Evolutionary conservation across 2,797 vertebrate species (phyloP).

Genomic region (Characodon lateralis): DNA sequence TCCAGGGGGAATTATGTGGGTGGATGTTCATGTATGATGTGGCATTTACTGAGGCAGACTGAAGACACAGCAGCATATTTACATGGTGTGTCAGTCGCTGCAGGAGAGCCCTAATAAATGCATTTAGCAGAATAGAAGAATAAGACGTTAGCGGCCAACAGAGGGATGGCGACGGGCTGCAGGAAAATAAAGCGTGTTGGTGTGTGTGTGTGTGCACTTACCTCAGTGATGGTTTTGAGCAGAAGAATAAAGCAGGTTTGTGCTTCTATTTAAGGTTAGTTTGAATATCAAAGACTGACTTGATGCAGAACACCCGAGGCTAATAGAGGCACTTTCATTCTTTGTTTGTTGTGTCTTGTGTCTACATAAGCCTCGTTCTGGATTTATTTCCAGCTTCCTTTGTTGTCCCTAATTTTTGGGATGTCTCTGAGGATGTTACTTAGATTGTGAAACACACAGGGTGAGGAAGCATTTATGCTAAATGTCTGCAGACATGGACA

Average conservation of each 20-base stretch:
- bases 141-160: slow-evolving; percentile 50
- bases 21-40: slow-evolving; percentile 64
- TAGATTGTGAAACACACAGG: neutral
- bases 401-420: slow-evolving; percentile 11
- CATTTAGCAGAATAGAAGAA: slow-evolving; percentile 61
- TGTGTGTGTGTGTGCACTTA: slow-evolving; percentile 13
- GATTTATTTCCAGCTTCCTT: slow-evolving; percentile 2
- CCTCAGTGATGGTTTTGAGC: slow-evolving; percentile 34
- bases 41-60: slow-evolving; percentile 51
- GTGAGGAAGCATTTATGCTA: neutral
- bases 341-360: slow-evolving; percentile 30
- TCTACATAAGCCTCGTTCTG: neutral
- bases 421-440: slow-evolving; percentile 11
- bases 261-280: slow-evolving; percentile 57
- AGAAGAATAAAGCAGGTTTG: slow-evolving; percentile 49
- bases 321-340: slow-evolving; percentile 32
- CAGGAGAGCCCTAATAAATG: slow-evolving; percentile 71
- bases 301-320: slow-evolving; percentile 65
- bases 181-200: slow-evolving; percentile 30
- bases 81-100: slow-evolving; percentile 60
- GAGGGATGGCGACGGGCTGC: slow-evolving; percentile 44
- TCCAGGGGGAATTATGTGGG: slow-evolving; percentile 34
- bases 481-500: neutral
- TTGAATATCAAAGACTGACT: slow-evolving; percentile 70
- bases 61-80: slow-evolving; percentile 71